phyloP scores from a whole-genome alignment of 2,888 invertebrate species.

The Microctonus brassicae region DNA sequence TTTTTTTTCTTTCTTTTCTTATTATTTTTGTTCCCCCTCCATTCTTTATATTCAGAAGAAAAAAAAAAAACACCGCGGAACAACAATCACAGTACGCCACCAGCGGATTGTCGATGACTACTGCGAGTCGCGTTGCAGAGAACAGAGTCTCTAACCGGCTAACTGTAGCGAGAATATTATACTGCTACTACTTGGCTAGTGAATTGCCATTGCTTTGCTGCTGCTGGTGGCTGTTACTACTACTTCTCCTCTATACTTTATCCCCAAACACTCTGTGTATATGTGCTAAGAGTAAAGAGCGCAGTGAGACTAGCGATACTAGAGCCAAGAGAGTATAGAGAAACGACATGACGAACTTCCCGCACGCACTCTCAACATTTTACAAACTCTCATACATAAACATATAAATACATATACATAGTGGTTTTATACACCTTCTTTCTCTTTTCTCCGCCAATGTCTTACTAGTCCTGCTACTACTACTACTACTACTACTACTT shows the following conservation, averaged over 20 bases:
- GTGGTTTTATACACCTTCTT: constrained; percentile 13
- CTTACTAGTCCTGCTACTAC: no score
- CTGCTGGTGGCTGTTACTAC: constrained; percentile 1
- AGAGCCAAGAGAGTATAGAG: background rate
- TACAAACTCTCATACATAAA: no score
- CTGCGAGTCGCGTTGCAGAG: constrained; percentile 3
- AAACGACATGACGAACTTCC: constrained; percentile 4
- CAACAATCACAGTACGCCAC: background rate
- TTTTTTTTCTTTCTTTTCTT: no score
- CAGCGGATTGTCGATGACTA: background rate
- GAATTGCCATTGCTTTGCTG: background rate
- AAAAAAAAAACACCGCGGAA: background rate
- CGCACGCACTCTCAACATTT: constrained; percentile 22
- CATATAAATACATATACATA: background rate
- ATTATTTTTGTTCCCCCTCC: background rate
- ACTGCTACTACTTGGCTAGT: background rate
- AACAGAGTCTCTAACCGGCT: background rate
- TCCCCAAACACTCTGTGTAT: background rate
- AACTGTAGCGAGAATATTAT: background rate
- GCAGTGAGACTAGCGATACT: constrained; percentile 32
- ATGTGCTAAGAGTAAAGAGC: constrained; percentile 11
- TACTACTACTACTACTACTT: no score
- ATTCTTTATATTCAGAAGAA: background rate
- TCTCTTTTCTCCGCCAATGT: background rate
- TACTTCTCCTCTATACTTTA: constrained; percentile 10